Conservation (phyloP, 2,888 invertebrate genomes). For the Boloria euphrosyne region DNA sequence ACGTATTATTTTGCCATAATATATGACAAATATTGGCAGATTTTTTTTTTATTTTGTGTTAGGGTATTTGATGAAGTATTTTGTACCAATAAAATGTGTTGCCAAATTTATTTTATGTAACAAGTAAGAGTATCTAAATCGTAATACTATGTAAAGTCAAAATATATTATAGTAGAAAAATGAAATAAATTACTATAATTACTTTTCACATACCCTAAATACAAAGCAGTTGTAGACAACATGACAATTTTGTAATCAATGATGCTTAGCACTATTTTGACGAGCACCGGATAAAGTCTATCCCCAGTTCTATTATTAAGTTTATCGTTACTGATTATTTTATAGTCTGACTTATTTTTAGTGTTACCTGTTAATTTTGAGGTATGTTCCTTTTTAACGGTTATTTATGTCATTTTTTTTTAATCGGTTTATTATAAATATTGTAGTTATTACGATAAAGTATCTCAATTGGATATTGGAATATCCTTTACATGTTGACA, state of each 20-base stretch:
- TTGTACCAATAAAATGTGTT: no score
- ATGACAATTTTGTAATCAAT: constrained; percentile 39
- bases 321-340: constrained; percentile 70
- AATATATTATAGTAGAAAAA: no score
- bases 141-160: no score
- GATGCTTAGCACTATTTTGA: constrained; percentile 61
- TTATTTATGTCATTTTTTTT: constrained; percentile 12
- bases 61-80: constrained; percentile 14
- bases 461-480: background rate
- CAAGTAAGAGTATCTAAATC: no score
- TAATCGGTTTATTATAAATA: no score
- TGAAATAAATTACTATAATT: no score
- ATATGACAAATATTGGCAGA: no score
- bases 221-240: background rate
- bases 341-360: constrained; percentile 71
- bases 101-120: no score
- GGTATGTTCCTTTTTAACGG: constrained; percentile 49
- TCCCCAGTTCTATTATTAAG: constrained; percentile 59
- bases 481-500: constrained; percentile 11
- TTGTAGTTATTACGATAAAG: constrained; percentile 2
- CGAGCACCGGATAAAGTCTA: constrained; percentile 61
- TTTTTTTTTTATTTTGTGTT: no score
- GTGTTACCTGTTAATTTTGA: constrained; percentile 65
- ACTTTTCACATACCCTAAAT: no score
- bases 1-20: background rate